Evolutionary conservation across 2,888 invertebrate species (phyloP).

Genomic region (Chalcis sispes): DNA sequence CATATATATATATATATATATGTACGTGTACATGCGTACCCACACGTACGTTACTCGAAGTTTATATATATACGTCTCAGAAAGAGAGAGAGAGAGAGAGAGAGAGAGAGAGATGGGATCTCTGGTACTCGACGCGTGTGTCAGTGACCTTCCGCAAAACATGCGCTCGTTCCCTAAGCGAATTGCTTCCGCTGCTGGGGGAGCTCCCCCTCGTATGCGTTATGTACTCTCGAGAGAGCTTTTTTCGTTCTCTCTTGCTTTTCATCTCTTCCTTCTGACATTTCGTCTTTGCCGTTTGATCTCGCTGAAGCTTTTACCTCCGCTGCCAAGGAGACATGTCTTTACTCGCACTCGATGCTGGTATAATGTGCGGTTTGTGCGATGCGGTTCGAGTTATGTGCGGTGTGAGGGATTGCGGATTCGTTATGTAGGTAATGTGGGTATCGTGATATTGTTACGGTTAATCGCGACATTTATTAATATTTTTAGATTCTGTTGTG

Average conservation of each 20-base stretch:
- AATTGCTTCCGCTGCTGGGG: not conserved
- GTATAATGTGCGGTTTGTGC: no score
- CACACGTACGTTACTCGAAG: no score
- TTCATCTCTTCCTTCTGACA: not conserved
- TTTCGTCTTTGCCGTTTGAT: not conserved
- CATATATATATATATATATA: not conserved
- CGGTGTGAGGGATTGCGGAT: no score
- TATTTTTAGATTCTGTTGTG: no score
- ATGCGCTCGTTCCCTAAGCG: not conserved
- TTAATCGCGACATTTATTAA: no score
- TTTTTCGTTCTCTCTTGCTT: not conserved
- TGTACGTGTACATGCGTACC: not conserved
- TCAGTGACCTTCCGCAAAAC: slow-evolving; percentile 63
- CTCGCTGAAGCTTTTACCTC: no score
- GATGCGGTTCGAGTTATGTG: no score
- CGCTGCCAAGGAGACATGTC: no score
- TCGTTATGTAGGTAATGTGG: no score
- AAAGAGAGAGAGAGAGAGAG: not conserved
- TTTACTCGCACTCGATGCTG: no score
- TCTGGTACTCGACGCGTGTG: slow-evolving; percentile 53
- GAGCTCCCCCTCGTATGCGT: not conserved
- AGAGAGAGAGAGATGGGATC: slow-evolving; percentile 42
- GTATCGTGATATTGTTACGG: no score
- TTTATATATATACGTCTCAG: slow-evolving; percentile 14
- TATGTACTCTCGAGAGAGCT: no score